phyloP scores from a whole-genome alignment of 1,140 invertebrate genomes.

The Colletes latitarsis region DNA sequence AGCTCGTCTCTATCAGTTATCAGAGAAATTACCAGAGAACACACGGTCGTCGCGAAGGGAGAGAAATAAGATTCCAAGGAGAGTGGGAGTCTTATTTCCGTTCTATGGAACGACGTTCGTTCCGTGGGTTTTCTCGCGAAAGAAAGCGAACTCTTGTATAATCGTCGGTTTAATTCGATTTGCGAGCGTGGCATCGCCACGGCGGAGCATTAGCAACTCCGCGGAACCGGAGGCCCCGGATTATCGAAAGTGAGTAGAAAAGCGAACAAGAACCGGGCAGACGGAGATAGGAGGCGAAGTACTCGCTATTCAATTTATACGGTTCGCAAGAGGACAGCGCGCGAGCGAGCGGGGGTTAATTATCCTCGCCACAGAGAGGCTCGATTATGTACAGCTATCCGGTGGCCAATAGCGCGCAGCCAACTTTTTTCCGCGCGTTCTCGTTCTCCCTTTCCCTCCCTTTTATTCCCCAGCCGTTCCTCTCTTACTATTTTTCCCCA shows the following conservation, averaged over 20 bases:
- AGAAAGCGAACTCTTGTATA: constrained; percentile 43
- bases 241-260: constrained; percentile 31
- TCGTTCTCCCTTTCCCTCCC: not conserved
- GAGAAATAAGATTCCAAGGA: too few species aligned
- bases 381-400: constrained; percentile 57
- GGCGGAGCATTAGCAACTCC: constrained; percentile 26
- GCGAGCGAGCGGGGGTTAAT: constrained; percentile 47
- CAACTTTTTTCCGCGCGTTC: constrained; percentile 34
- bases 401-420: constrained; percentile 43
- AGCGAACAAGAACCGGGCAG: not conserved
- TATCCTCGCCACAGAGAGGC: constrained; percentile 54
- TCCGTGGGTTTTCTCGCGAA: constrained; percentile 6
- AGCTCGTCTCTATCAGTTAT: too few species aligned
- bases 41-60: too few species aligned
- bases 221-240: constrained; percentile 11
- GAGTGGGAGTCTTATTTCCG: too few species aligned
- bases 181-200: constrained; percentile 5
- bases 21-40: too few species aligned
- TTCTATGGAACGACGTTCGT: too few species aligned
- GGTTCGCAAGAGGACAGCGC: constrained; percentile 24
- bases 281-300: constrained; percentile 5
- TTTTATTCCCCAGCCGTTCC: not conserved
- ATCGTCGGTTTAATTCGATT: constrained; percentile 49
- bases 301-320: constrained; percentile 58
- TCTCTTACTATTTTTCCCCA: constrained; percentile 55